These are phyloP conservation scores for Microchrysa polita DNA, from an alignment of 2,888 invertebrate species.

Conservation along the genomic window DNA sequence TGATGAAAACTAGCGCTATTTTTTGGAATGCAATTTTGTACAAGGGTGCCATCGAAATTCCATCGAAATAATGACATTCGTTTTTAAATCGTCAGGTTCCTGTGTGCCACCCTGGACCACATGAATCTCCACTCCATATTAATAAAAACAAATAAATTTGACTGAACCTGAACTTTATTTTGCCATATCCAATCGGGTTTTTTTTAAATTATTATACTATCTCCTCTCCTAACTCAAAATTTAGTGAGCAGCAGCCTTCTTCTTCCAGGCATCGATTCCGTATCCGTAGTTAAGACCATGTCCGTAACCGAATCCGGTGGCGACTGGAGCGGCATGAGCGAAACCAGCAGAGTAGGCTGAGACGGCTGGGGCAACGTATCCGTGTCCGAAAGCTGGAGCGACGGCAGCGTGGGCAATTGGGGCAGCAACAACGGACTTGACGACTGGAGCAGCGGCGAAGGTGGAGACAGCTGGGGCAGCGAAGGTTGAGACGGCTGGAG, in stretches of 20 bases:
- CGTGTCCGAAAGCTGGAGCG: constrained; percentile 23
- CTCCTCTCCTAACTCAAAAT: not conserved
- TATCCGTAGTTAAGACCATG: not conserved
- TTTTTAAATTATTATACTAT: not conserved
- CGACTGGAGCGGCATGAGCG: not conserved
- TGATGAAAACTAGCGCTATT: too few species aligned
- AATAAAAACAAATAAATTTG: too few species aligned
- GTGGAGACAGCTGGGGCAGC: not conserved
- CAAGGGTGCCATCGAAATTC: too few species aligned
- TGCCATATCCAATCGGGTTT: not conserved
- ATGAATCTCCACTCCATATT: too few species aligned
- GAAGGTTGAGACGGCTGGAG: not conserved
- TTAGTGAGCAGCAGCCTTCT: constrained; percentile 30
- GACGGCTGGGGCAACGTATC: constrained; percentile 5
- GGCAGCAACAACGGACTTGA: not conserved
- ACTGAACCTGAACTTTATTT: not conserved
- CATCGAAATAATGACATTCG: too few species aligned
- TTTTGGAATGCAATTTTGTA: too few species aligned
- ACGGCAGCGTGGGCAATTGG: not conserved
- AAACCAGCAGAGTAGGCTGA: not conserved
- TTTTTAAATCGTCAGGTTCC: too few species aligned
- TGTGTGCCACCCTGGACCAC: too few species aligned
- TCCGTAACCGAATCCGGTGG: not conserved
- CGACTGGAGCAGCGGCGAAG: not conserved
- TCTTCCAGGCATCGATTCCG: constrained; percentile 28